Conservation (phyloP, 2,113 vertebrate species). For the Pelecanus crispus region DNA sequence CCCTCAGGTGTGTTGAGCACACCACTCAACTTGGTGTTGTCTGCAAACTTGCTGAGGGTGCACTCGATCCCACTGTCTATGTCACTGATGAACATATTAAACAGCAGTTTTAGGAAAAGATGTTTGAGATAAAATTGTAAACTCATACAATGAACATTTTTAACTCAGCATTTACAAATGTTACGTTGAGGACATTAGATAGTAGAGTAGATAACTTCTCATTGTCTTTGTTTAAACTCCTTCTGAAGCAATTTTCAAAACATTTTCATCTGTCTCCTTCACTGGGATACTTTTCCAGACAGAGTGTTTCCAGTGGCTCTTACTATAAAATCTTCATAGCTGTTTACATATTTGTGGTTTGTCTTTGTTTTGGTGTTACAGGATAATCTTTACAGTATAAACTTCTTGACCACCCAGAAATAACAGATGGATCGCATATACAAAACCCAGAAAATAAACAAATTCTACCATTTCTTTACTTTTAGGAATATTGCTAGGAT, state of each 20-base stretch:
- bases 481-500: not conserved
- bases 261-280: not conserved
- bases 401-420: conserved; percentile 22
- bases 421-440: not conserved
- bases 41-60: no score
- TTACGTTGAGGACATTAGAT: not conserved
- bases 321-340: not conserved
- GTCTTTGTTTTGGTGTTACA: not conserved
- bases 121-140: not conserved
- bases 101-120: not conserved
- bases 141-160: not conserved
- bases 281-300: not conserved
- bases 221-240: not conserved
- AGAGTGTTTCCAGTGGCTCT: not conserved
- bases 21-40: no score
- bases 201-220: not conserved
- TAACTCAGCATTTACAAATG: not conserved
- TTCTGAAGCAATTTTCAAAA: not conserved
- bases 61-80: no score
- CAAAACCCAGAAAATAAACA: not conserved
- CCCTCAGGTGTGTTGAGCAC: no score
- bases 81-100: no score
- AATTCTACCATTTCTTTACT: not conserved
- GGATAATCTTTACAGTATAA: not conserved
- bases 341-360: conserved; percentile 20